These are phyloP conservation scores for Aphidius gifuensis DNA, from an alignment of 1,140 invertebrate genomes.

Conservation along the genomic window DNA sequence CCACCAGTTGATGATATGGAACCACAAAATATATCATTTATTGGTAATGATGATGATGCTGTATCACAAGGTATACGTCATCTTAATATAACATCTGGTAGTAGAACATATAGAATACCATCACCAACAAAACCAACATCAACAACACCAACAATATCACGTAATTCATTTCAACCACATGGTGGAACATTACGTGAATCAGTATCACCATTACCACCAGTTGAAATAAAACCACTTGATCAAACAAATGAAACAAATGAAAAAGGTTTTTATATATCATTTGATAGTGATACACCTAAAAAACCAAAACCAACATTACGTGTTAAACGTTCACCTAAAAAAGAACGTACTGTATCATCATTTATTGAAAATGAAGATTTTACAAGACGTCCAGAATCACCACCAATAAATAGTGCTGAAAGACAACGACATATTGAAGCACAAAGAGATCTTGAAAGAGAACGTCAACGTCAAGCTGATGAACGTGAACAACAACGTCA, in stretches of 20 bases:
- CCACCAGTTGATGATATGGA: constrained; percentile 79
- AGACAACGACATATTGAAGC: constrained; percentile 40
- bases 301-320: constrained; percentile 80
- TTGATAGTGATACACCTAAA: constrained; percentile 83
- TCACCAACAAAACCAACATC: constrained; percentile 62
- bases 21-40: constrained; percentile 89
- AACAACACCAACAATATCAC: constrained; percentile 66
- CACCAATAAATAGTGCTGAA: constrained; percentile 31
- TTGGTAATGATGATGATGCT: constrained; percentile 65
- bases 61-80: constrained; percentile 64
- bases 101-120: constrained; percentile 81
- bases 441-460: constrained; percentile 49
- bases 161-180: constrained; percentile 69
- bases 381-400: constrained; percentile 38
- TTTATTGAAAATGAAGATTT: constrained; percentile 48
- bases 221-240: constrained; percentile 48
- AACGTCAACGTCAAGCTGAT: constrained; percentile 46
- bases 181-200: constrained; percentile 47
- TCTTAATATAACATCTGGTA: constrained; percentile 81
- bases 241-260: constrained; percentile 58
- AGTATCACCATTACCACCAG: constrained; percentile 45
- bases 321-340: constrained; percentile 74
- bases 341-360: constrained; percentile 51
- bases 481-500: constrained; percentile 48
- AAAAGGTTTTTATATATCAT: constrained; percentile 94